Conservation (phyloP, 2,797 vertebrate genomes). For the Tragopan temminckii region DNA sequence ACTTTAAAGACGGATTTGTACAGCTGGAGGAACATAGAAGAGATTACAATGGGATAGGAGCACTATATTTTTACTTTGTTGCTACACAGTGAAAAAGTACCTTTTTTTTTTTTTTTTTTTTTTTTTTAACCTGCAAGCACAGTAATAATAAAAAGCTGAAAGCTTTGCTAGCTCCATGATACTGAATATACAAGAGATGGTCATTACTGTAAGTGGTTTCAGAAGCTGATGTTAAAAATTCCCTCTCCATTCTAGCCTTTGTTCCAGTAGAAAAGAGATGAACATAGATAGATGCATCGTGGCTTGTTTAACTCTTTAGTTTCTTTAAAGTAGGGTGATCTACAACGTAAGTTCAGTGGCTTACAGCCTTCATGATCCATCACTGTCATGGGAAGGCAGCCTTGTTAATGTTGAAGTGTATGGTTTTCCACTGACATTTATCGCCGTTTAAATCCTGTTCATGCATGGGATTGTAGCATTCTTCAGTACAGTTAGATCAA, state of each 20-base stretch:
- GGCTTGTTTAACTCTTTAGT: conserved; percentile 66
- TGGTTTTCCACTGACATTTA: conserved; percentile 46
- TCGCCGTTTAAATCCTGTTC: conserved; percentile 16
- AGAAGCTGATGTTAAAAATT: conserved; percentile 25
- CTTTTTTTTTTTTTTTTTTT: neutral
- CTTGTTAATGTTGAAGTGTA: conserved; percentile 54
- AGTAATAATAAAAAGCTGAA: conserved; percentile 41
- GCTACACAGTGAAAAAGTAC: conserved; percentile 62
- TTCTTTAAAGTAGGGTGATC: conserved; percentile 40
- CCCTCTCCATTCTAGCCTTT: conserved; percentile 2
- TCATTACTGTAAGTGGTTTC: neutral
- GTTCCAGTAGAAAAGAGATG: conserved; percentile 30
- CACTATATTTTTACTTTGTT: conserved; percentile 70
- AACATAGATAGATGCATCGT: conserved; percentile 43
- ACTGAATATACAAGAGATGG: conserved; percentile 25
- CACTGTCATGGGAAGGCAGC: conserved; percentile 27
- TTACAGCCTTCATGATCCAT: neutral
- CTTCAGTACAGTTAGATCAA: conserved; percentile 71
- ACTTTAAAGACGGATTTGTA: conserved; percentile 79
- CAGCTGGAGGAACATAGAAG: conserved; percentile 67
- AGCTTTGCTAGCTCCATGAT: conserved; percentile 6
- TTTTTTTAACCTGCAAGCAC: conserved; percentile 4
- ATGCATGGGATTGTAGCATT: conserved; percentile 64
- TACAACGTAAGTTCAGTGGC: neutral
- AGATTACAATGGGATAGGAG: conserved; percentile 67